These are phyloP conservation scores for Nephrotoma guestfalica DNA, from an alignment of 2,888 invertebrate genomes.

Conservation along the genomic window DNA sequence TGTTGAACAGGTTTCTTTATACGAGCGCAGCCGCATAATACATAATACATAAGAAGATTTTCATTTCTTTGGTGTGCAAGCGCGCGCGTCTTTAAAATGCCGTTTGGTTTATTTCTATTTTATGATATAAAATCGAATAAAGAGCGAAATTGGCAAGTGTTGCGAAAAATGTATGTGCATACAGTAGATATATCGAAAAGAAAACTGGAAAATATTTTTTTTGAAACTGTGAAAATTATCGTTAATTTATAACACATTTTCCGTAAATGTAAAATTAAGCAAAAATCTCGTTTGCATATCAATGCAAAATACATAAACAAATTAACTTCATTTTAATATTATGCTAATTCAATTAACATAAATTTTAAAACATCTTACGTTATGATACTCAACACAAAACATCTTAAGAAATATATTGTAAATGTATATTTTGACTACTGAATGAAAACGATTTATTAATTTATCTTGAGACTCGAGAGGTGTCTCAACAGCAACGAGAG, in stretches of 20 bases:
- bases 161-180: neutral
- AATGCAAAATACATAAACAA: neutral
- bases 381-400: neutral
- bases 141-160: neutral
- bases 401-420: neutral
- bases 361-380: neutral
- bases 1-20: neutral
- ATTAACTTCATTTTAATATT: neutral
- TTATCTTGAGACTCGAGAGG: neutral
- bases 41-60: neutral
- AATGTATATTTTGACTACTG: neutral
- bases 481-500: neutral
- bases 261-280: neutral
- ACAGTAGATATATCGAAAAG: neutral
- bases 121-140: neutral
- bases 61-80: neutral
- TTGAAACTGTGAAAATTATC: neutral
- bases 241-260: neutral
- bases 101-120: neutral
- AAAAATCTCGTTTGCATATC: neutral
- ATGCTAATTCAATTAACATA: neutral
- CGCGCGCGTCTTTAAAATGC: neutral
- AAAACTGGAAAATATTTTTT: neutral
- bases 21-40: neutral
- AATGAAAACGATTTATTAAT: neutral